Evolutionary conservation across 2,888 invertebrate genomes (phyloP), one percentile per base, ranked within the genome.

Genomic region (Amiota mariae): DNA sequence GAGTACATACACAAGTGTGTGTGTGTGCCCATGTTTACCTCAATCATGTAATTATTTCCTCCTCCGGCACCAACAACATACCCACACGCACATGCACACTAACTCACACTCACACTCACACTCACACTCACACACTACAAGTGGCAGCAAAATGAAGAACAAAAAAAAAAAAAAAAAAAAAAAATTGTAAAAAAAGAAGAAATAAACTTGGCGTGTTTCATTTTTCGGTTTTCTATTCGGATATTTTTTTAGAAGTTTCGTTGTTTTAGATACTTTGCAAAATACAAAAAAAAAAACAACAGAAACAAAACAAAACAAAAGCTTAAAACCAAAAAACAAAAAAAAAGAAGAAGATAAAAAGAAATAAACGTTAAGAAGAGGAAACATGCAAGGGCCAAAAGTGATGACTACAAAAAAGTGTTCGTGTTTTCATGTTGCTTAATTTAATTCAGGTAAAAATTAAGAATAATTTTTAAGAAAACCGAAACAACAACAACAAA

Each of bases 21-120:
- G 74, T 72, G 49, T 75, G 77, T 36, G 74, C 77, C 75, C 75
- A 75, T 77, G 79, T 79, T 82, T 85, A 79, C 89, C 86, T 87
- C 88, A 88, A 88, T 89, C 88, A 87, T 88, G 86, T 89, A 88
- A 89, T 88, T 89, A 89, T 89, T 90, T 89, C 88, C 87, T 87
- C 86, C 83, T 85, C 87, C 75, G 72, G 48, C 74, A 73, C 64
- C 70, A 73, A 72, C 78, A 81, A 77, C 74, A 78, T 75, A 74
- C 54, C 49, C 75, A 76, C 61, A 73, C 67, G 48, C 51, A 76
- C 54, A 64, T 54, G 18, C 72, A 54, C 57, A 73, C 59, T 51
- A 74, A 77, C 81, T 78, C 78, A 81, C 79, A 76, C 79, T 24
- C 3, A 24, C 24, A n/a, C n/a, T n/a, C n/a, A n/a, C n/a, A 77